Base-by-base conservation (phyloP, 2,113 vertebrate genomes). In the Saimiri boliviensis region DNA sequence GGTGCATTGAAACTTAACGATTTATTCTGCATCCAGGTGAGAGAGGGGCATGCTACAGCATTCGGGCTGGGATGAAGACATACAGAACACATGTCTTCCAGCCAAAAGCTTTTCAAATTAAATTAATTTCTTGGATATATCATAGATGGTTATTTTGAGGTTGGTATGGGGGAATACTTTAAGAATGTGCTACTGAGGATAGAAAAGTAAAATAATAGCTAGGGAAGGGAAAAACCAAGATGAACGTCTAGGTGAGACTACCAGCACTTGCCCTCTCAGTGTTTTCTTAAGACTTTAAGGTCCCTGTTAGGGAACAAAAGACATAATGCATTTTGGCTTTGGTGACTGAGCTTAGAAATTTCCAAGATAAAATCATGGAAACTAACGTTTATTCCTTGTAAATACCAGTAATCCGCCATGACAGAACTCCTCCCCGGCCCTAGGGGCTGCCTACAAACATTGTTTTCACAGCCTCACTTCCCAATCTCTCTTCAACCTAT, bases 21-120 rank as follows among this genome's bases (percentile, higher is more conserved):
- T 86, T 96, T 95, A 86, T 56, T 90, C 58, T 90, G 91, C 77
- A 49, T 90, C 91, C 86, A 94, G 80, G 91, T 96, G 94, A 96
- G 81, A 83, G 79, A 74, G 23, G 47, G 27, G 25, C 40, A 13
- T 70, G 30, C 35, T 86, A 68, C 0, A 3, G 93, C 30, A 58
- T 89, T 80, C 19, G 2, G 80, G 37, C 54, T n/a, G 45, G 95
- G 63, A 85, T 14, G 45, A 89, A 20, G 76, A 74, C 71, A 52
- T 60, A 82, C 4, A 19, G 66, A 97, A 49, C 49, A 45, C 40
- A 37, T 25, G 68, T 63, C 54, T 86, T 60, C 25, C 14, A 83
- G 73, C 25, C 85, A 70, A 60, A 76, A 96, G 54, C 32, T 68
- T 37, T 47, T 45, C 23, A 56, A 74, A 76, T 81, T 63, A 74